Conservation (phyloP, 2,113 vertebrate species). For the Andinoacara biseriatus region DNA sequence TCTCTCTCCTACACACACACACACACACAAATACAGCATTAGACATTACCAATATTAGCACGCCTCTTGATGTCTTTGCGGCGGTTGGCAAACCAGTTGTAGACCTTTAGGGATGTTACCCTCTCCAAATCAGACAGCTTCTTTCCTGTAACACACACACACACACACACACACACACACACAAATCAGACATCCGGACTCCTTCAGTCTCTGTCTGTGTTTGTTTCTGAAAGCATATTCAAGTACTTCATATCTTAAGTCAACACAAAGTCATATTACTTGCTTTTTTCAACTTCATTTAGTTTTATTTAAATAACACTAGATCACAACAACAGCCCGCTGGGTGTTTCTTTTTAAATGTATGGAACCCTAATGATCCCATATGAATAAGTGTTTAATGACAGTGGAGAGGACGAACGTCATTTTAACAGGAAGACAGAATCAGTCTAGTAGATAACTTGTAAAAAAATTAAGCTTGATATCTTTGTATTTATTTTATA, state of each 20-base stretch:
- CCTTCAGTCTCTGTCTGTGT: background rate
- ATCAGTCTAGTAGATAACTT: background rate
- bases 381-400: background rate
- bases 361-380: background rate
- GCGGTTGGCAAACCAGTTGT: slow-evolving; percentile 99
- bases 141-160: slow-evolving; percentile 83
- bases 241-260: background rate
- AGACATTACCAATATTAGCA: slow-evolving; percentile 98
- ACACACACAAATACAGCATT: slow-evolving; percentile 47
- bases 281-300: too few relatives aligned
- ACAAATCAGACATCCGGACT: background rate
- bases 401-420: background rate
- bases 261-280: background rate
- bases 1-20: background rate
- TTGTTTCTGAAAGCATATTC: background rate
- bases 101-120: slow-evolving; percentile 98
- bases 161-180: background rate
- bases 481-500: background rate
- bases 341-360: background rate
- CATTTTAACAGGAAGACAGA: background rate
- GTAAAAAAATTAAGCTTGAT: background rate
- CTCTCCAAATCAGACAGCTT: slow-evolving; percentile 96
- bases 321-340: background rate
- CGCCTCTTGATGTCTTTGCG: slow-evolving; percentile 98
- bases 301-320: background rate